Conservation (phyloP, 2,888 invertebrate genomes). For the Dryobotodes eremita region DNA sequence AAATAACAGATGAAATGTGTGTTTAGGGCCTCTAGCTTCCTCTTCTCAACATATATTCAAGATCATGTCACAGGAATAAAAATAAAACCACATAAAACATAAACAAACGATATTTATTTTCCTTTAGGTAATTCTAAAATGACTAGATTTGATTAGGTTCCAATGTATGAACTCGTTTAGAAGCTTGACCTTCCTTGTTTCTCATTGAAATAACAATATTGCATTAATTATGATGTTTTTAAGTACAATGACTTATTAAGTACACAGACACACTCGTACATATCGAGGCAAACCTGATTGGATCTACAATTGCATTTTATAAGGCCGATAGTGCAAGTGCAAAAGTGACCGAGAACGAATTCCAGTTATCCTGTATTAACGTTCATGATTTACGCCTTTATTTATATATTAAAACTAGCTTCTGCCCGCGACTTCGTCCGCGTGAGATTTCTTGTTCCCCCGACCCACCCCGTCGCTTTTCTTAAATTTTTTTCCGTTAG, state of each 20-base stretch:
- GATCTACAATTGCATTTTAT: constrained; percentile 5
- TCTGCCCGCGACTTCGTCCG: too few relatives aligned
- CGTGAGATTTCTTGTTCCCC: too few relatives aligned
- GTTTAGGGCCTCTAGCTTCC: too few relatives aligned
- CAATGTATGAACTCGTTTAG: constrained; percentile 5
- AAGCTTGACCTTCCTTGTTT: constrained; percentile 25
- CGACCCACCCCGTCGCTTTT: too few relatives aligned
- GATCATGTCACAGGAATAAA: not conserved
- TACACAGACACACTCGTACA: not conserved
- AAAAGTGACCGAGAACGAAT: not conserved
- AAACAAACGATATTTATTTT: constrained; percentile 35
- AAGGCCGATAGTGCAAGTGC: not conserved
- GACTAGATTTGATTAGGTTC: constrained; percentile 53
- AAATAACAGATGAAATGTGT: not conserved
- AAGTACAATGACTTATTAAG: constrained; percentile 21
- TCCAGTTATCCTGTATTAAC: not conserved
- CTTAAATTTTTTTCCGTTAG: too few relatives aligned
- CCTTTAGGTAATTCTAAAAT: constrained; percentile 14
- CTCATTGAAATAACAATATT: constrained; percentile 23
- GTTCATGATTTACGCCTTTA: not conserved
- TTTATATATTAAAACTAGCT: too few relatives aligned
- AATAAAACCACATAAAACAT: constrained; percentile 37
- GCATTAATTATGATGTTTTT: constrained; percentile 12
- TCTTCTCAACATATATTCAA: not conserved
- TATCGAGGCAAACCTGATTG: constrained; percentile 26